Base-by-base conservation (phyloP, 2,888 invertebrate species). In the Lamellibrachia satsuma region DNA sequence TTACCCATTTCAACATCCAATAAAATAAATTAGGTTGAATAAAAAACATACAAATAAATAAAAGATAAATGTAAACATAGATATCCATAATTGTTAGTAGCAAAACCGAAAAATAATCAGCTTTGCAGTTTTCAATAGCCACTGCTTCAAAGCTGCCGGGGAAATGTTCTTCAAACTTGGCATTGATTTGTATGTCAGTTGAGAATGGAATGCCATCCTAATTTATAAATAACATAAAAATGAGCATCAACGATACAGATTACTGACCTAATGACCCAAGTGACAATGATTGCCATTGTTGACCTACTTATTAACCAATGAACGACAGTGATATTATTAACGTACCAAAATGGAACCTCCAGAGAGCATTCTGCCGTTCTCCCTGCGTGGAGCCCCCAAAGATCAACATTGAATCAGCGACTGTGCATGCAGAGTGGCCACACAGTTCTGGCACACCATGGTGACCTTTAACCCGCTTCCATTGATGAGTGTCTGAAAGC, bases 351-450 rank as follows among this genome's bases (percentile, higher is more conserved):
- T 93, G 90, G 52, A 93, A 94, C 22, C 52, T 90, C 94, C 94
- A 94, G 27, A 94, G 22, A 22, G 91, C 92, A 60, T 91, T 92
- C 52, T 92, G 92, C 39, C 92, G 91, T 11, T 52, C 91, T n/a
- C 93, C 93, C 1, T 93, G 51, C 9, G 90, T 52, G 39, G 91
- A 90, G 7, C 94, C 94, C 11, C 94, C 94, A 92, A 91, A 94
- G 15, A 94, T 15, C 52, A 93, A 52, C 94, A 94, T 94, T 3
- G 52, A 57, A 90, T 92, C 93, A 39, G 39, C 92, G 22, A 93
- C 75, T 90, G 27, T n/a, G 52, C 92, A 92, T 7, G 94, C 94
- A 9, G 92, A 91, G 91, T 94, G 94, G 22, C 93, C 93, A 52
- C 93, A 60, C 22, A 94, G 90, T 8, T 93, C 39, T 11, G 94